Evolutionary conservation across 2,888 invertebrate species (phyloP).

Genomic region (Lumbricus terrestris): DNA sequence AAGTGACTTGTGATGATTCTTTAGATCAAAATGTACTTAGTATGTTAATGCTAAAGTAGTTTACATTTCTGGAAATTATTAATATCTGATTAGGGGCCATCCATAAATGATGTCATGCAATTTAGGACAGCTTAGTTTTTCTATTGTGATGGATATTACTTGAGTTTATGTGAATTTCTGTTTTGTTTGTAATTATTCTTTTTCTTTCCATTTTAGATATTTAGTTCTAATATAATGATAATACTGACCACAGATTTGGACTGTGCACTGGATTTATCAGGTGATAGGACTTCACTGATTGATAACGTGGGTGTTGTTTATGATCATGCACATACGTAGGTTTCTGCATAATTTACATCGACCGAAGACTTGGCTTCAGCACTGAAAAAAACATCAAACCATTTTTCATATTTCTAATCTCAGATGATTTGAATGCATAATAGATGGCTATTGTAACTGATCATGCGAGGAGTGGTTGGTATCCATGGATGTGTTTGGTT

Average conservation of each 20-base stretch:
- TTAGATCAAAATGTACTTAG: background rate
- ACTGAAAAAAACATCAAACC: background rate
- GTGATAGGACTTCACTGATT: background rate
- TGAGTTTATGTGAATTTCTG: background rate
- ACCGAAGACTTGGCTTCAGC: background rate
- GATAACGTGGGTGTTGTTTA: background rate
- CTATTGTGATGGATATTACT: background rate
- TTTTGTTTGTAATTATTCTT: background rate
- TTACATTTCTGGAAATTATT: no score
- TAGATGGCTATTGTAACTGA: background rate
- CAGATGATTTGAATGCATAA: background rate
- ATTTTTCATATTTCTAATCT: background rate
- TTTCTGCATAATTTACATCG: background rate
- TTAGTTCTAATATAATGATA: background rate
- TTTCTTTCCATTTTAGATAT: background rate
- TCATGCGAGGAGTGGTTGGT: background rate
- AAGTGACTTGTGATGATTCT: background rate
- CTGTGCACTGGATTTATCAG: background rate
- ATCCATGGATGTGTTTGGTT: background rate
- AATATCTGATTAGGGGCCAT: background rate
- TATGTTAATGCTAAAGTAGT: no score
- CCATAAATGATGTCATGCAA: no score
- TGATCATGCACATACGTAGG: background rate
- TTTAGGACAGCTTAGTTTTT: background rate
- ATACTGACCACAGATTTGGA: background rate